Evolutionary conservation across 2,888 invertebrate species (phyloP).

Genomic region (Cistogaster globosa): DNA sequence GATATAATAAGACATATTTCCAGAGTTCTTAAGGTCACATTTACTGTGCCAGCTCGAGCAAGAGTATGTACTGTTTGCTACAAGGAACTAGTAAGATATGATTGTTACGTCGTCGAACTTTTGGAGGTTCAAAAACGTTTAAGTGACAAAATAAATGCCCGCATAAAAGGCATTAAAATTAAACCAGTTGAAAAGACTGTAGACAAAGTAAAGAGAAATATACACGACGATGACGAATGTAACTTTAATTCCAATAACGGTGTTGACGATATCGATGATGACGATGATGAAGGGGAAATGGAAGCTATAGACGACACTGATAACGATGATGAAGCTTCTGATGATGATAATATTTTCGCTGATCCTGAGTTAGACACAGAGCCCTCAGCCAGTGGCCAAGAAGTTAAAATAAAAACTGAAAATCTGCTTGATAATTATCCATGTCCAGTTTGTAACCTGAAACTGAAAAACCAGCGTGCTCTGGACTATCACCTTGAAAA

Average conservation of each 20-base stretch:
- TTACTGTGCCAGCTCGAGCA: conserved; percentile 60
- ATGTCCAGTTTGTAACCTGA: conserved; percentile 63
- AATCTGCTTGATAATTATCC: conserved; percentile 27
- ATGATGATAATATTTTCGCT: conserved; percentile 37
- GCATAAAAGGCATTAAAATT: conserved; percentile 53
- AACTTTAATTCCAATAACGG: conserved; percentile 27
- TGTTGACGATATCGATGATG: conserved; percentile 35
- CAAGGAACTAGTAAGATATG: conserved; percentile 72
- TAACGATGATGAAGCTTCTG: conserved; percentile 19
- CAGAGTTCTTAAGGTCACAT: conserved; percentile 66
- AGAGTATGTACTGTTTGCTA: conserved; percentile 72
- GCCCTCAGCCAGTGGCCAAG: conserved; percentile 12
- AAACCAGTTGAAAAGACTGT: not conserved
- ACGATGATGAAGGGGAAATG: conserved; percentile 37
- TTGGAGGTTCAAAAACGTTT: conserved; percentile 71
- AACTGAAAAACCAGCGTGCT: conserved; percentile 63
- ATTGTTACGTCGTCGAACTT: conserved; percentile 72
- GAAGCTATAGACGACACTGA: conserved; percentile 40
- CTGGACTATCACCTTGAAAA: conserved; percentile 63
- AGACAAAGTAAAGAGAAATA: conserved; percentile 19
- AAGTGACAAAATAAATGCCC: conserved; percentile 65
- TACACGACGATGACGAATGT: conserved; percentile 14
- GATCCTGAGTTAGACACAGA: conserved; percentile 33
- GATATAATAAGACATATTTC: conserved; percentile 67
- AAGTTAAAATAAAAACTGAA: conserved; percentile 13